Evolutionary conservation across 1,140 invertebrate species (phyloP).

Genomic region (Episyrphus balteatus): DNA sequence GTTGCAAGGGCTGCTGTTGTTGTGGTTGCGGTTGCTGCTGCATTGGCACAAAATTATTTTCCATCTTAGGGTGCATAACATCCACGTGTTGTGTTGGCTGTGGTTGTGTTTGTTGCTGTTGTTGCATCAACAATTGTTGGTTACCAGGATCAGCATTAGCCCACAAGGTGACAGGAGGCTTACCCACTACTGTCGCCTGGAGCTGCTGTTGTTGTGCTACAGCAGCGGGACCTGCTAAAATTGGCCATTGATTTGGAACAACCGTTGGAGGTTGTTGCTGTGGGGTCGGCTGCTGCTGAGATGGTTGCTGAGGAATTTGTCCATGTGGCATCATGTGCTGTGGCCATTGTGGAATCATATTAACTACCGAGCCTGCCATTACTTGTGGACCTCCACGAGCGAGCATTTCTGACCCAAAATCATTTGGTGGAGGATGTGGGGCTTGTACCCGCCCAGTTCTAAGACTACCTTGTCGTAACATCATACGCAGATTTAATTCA

Average conservation of each 20-base stretch:
- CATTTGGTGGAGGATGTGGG: constrained; percentile 10
- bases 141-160: neutral
- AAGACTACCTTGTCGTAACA: constrained; percentile 12
- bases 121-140: neutral
- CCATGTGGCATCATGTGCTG: neutral
- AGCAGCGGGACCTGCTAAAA: no score
- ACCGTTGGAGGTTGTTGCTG: neutral
- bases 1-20: neutral
- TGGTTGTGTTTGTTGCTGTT: constrained; percentile 7
- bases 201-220: no score
- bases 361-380: no score
- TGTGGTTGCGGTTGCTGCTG: neutral
- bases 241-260: no score
- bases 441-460: constrained; percentile 20
- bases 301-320: neutral
- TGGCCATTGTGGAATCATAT: no score
- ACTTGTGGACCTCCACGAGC: no score
- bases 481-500: constrained; percentile 30
- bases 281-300: neutral
- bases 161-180: no score
- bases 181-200: no score
- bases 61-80: constrained; percentile 8
- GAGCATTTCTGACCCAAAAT: no score
- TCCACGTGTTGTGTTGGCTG: constrained; percentile 6
- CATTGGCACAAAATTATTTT: constrained; percentile 3